phyloP scores from a whole-genome alignment of 2,797 vertebrate species.

The Danio jaintianensis region DNA sequence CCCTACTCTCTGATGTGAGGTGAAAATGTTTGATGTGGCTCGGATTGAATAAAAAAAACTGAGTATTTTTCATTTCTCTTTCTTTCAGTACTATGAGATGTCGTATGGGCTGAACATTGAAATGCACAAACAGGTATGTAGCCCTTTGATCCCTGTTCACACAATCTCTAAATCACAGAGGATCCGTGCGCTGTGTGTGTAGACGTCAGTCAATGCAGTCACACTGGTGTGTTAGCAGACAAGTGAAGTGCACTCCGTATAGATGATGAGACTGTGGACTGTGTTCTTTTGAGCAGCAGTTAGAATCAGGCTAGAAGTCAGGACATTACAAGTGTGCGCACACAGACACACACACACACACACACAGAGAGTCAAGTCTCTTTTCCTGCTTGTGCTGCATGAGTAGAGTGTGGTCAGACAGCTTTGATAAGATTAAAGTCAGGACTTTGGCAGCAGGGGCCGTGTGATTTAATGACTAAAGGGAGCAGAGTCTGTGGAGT shows the following conservation, averaged over 20 bases:
- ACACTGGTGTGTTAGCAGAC: slow-evolving; percentile 39
- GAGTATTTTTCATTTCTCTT: slow-evolving; percentile 50
- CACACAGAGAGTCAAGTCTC: slow-evolving; percentile 39
- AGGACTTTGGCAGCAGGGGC: slow-evolving; percentile 79
- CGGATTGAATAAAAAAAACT: slow-evolving; percentile 34
- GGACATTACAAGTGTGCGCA: slow-evolving; percentile 2
- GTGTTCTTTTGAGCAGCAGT: slow-evolving; percentile 38
- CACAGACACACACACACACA: no score
- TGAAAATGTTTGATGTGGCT: slow-evolving; percentile 56
- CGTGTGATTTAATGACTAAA: slow-evolving; percentile 76
- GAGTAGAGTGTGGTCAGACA: slow-evolving; percentile 71
- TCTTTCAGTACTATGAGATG: slow-evolving; percentile 94
- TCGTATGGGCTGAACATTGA: slow-evolving; percentile 98
- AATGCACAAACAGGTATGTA: slow-evolving; percentile 98
- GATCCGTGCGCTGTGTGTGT: slow-evolving; percentile 19
- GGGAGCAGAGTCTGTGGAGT: slow-evolving; percentile 71
- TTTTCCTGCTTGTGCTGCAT: slow-evolving; percentile 55
- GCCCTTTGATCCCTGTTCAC: slow-evolving; percentile 55
- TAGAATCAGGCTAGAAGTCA: slow-evolving; percentile 18
- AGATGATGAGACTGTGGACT: slow-evolving; percentile 29
- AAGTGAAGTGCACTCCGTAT: slow-evolving; percentile 38
- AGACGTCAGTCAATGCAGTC: slow-evolving; percentile 36
- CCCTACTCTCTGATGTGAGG: slow-evolving; percentile 50
- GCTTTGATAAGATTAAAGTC: slow-evolving; percentile 74
- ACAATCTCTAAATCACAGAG: slow-evolving; percentile 16